A percentile compares a stretch with the other conserved stretches of the same genome.
phyloP scores from a whole-genome alignment of 2,797 vertebrate species.

The Myotis daubentonii region DNA sequence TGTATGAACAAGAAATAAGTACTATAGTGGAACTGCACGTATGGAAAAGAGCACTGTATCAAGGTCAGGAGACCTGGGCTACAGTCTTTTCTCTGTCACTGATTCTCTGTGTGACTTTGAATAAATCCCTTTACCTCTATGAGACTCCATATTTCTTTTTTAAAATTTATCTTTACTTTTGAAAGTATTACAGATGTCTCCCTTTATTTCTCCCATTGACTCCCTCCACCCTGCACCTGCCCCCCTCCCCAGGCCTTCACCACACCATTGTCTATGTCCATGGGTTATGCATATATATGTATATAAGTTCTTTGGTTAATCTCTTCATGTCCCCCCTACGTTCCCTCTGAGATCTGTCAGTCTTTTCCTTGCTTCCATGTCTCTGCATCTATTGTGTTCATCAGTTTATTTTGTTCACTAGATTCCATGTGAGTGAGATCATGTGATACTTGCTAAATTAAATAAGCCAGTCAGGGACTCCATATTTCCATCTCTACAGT shows the following conservation, averaged over 20 bases:
- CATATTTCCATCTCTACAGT: not conserved
- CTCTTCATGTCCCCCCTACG: not conserved
- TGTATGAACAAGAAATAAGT: not conserved
- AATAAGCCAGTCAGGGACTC: not conserved
- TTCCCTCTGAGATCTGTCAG: not conserved
- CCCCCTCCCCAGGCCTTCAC: not conserved
- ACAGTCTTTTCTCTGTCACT: not conserved
- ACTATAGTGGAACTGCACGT: not conserved
- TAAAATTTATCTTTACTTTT: not conserved
- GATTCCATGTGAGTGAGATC: not conserved
- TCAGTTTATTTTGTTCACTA: not conserved
- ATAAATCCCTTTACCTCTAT: not conserved
- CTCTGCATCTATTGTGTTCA: not conserved
- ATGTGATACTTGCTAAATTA: not conserved
- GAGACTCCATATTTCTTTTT: not conserved
- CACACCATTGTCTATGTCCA: not conserved
- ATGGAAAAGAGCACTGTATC: not conserved
- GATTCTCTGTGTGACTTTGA: not conserved
- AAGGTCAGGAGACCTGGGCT: not conserved
- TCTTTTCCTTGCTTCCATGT: not conserved
- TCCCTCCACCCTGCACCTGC: too few relatives aligned
- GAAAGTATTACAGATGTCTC: not conserved
- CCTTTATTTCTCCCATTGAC: not conserved
- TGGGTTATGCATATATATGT: not conserved
- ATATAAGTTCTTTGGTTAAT: not conserved